Evolutionary conservation across 2,113 vertebrate genomes (phyloP).

Genomic region (Tichodroma muraria): DNA sequence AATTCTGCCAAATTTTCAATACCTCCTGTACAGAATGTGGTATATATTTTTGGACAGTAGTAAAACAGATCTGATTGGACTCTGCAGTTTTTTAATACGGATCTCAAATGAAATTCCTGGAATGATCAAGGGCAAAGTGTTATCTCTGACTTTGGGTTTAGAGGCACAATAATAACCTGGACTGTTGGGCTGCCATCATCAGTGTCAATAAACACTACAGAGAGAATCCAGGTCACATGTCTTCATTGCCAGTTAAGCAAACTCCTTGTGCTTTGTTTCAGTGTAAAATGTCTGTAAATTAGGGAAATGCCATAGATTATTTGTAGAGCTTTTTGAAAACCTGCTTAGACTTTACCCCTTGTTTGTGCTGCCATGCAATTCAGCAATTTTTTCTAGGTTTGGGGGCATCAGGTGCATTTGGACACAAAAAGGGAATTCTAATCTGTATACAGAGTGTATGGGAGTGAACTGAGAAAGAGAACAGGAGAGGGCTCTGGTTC

Average conservation of each 20-base stretch:
- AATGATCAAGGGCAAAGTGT: neutral
- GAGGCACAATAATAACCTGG: neutral
- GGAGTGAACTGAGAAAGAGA: neutral
- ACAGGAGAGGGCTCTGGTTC: neutral
- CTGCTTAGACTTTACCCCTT: neutral
- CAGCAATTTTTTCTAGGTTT: neutral
- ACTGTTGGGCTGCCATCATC: neutral
- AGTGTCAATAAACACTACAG: neutral
- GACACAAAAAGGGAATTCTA: neutral
- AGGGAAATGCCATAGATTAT: rapidly evolving
- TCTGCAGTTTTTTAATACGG: neutral
- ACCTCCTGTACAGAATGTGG: neutral
- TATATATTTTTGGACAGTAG: neutral
- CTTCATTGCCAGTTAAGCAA: neutral
- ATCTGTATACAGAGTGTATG: too few relatives aligned
- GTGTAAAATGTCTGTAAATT: neutral
- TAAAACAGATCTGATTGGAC: neutral
- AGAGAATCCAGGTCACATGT: neutral
- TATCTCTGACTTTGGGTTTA: neutral
- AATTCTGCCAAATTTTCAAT: neutral
- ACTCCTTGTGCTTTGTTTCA: neutral
- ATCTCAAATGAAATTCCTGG: neutral
- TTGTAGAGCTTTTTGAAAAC: neutral
- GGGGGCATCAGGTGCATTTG: neutral
- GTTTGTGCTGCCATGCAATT: neutral